Base-by-base conservation (phyloP, 2,797 vertebrate genomes). In the Lepilemur ruficaudatus region DNA sequence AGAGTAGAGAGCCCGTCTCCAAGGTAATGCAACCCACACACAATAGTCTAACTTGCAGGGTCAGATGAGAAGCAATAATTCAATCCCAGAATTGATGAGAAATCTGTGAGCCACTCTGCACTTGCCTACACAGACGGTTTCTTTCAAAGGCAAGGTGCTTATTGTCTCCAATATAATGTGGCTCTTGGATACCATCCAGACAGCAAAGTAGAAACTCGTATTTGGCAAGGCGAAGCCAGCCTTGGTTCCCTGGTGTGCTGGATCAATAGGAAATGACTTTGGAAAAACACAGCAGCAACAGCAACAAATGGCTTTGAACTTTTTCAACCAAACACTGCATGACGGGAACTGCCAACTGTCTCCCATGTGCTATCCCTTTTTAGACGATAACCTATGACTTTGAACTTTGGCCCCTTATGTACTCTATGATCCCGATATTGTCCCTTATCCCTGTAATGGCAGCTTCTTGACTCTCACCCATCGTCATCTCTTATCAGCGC, bases 201-300 rank as follows among this genome's bases (percentile, higher is more conserved):
- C 63, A 63, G 55, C 96, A 96, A 89, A 94, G 79, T 59, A 61
- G 73, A 92, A 97, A 94, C 48, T 95, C 57, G 0, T 86, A 32
- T 81, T 83, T 97, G 93, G 94, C 89, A 75, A 46, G 43, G 50
- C 38, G 9, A 91, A 80, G 20, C 15, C 57, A 22, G 63, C 73
- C 46, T 11, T 50, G 50, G 52, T 59, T 95, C 96, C 95, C 93
- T 78, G 70, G 79, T 93, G 70, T 80, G 87, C 59, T 79, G 83
- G 93, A 89, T 97, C 93, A 89, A 95, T 87, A 97, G 89, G 52
- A 96, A 97, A 93, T 46, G 43, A 84, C 81, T 91, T 82, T 89
- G 94, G 93, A 93, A 96, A 97, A 97, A 93, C 69, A 94, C 75
- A 95, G 41, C 32, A 63, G 52, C 1, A 18, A 76, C 50, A 93